Conservation (phyloP, 2,888 invertebrate species). For the Pemphredon lugubris region DNA sequence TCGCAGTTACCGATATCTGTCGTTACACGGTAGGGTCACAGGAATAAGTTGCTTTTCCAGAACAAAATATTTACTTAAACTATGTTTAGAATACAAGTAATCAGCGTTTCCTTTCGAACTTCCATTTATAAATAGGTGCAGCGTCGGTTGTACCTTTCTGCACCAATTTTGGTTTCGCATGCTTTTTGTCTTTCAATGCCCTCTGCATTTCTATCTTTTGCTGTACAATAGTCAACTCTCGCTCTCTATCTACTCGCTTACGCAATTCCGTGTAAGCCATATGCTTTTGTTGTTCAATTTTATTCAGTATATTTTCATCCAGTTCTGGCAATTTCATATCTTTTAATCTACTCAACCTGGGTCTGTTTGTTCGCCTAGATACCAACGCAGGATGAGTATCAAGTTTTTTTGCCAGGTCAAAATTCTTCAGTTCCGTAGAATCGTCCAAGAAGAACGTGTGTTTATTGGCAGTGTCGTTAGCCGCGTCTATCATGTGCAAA, state of each 20-base stretch:
- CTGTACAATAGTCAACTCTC: constrained; percentile 88
- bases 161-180: constrained; percentile 85
- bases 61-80: too few species aligned
- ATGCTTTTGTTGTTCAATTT: constrained; percentile 84
- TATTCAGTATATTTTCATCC: constrained; percentile 82
- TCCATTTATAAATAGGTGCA: constrained; percentile 91
- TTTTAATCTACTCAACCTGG: constrained; percentile 84
- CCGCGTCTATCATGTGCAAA: constrained; percentile 91
- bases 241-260: constrained; percentile 90
- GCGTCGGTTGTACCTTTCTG: constrained; percentile 85
- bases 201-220: constrained; percentile 90
- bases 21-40: too few species aligned
- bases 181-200: constrained; percentile 85
- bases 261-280: constrained; percentile 88
- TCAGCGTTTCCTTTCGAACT: constrained; percentile 91
- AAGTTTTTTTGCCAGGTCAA: constrained; percentile 87
- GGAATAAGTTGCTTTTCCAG: not conserved
- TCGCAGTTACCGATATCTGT: too few species aligned
- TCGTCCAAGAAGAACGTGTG: constrained; percentile 91
- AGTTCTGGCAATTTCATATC: constrained; percentile 84
- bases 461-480: constrained; percentile 86
- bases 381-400: constrained; percentile 89
- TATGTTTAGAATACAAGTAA: constrained; percentile 1
- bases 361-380: constrained; percentile 87
- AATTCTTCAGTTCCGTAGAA: constrained; percentile 83